Evolutionary conservation across 2,888 invertebrate genomes (phyloP).

Genomic region (Sarcophaga caerulescens): DNA sequence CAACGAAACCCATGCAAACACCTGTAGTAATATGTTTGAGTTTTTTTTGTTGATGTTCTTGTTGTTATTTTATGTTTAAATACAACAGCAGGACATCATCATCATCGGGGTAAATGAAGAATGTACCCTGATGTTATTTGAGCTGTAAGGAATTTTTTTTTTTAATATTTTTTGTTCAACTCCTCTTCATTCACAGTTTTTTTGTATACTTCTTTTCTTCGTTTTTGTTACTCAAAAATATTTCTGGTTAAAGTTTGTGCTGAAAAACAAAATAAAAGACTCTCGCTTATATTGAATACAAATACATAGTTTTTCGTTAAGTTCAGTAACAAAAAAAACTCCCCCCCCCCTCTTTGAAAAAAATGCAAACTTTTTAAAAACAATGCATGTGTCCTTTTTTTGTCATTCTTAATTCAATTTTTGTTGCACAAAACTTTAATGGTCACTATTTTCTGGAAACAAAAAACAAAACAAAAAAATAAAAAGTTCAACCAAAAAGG

Average conservation of each 20-base stretch:
- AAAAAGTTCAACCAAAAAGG: not conserved
- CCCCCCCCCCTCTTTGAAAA: not conserved
- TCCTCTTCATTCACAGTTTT: not conserved
- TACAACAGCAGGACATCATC: conserved; percentile 67
- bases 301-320: not conserved
- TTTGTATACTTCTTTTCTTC: conserved; percentile 1
- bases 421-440: conserved; percentile 33
- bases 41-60: too few relatives aligned
- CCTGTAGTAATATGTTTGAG: conserved; percentile 59
- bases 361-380: conserved; percentile 16
- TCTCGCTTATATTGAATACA: not conserved
- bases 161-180: too few relatives aligned
- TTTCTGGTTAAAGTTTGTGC: conserved; percentile 17
- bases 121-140: conserved; percentile 67
- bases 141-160: conserved; percentile 52
- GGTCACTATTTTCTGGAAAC: conserved; percentile 23
- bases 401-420: conserved; percentile 38
- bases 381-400: not conserved
- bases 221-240: conserved; percentile 17
- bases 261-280: not conserved
- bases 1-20: conserved; percentile 53
- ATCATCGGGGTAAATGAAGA: conserved; percentile 5
- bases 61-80: conserved; percentile 33
- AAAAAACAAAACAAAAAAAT: not conserved
- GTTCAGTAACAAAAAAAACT: not conserved